Evolutionary conservation across 1,140 invertebrate genomes (phyloP), one percentile per base, ranked within the genome.

Genomic region (Idris sp.): DNA sequence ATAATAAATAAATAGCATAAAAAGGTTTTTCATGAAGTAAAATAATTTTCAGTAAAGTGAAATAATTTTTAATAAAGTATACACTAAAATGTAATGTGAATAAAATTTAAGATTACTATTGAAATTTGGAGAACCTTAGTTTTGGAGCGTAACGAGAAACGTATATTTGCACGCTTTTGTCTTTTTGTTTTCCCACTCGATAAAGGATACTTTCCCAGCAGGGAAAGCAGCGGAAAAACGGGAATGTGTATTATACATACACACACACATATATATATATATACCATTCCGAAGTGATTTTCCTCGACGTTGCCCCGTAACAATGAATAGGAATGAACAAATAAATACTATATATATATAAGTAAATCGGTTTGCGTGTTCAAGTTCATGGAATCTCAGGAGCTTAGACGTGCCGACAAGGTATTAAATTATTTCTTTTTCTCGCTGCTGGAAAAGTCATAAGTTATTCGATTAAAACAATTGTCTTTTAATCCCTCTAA

Each of bases 171-270:
- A 49, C 64, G 28, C 53, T 58, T 68, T 68, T 46, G 64, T 51
- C 49, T 41, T 25, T 58, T 58, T 18, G 28, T 74, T 25, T 56
- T 65, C 41, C 44, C 67, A 10, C 16, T 15, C 2, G 30, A 40
- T 25, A n/a, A 28, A 35, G 22, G 59, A 77, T 51, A 78, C 73
- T 80, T 81, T 81, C 80, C 77, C 80, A 59, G 71, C 44, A 40
- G 79, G 79, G 77, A 82, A 81, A 82, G 80, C 79, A 38, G 30
- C 30, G 68, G 62, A 69, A 78, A 77, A 81, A 79, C 46, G 71
- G 74, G 71, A 79, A 59, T 75, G 40, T 19, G 11, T n/a, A n/a
- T n/a, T n/a, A n/a, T n/a, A n/a, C n/a, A n/a, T n/a, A n/a, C n/a
- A n/a, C n/a, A n/a, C n/a, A n/a, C n/a, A n/a, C n/a, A n/a, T n/a